Evolutionary conservation across 2,797 vertebrate genomes (phyloP), one percentile per base, ranked within the genome.

Genomic region (Alectoris magna): DNA sequence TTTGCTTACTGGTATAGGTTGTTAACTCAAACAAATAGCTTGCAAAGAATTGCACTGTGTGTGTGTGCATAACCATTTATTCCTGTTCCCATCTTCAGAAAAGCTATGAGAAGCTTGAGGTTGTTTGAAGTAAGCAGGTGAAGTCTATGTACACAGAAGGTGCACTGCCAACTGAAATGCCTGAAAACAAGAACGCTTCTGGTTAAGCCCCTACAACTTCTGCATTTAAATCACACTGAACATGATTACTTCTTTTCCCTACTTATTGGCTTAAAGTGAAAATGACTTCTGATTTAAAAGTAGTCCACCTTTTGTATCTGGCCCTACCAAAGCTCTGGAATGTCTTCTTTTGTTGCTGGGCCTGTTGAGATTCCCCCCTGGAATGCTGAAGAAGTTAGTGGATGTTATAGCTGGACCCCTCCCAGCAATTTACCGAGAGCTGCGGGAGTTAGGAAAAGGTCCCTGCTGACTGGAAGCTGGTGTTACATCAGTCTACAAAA

Each of bases 191-290:
- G 31, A 44, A 5, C 31, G 7, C n/a, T 27, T 22, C 58, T 53
- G 31, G 29, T 43, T 46, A 46, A 14, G 4, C 26, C 27, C 17
- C 43, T 36, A 6, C 4, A 3, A 29, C 51, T 48, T 27, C 0
- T 0, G 14, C n/a, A 15, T 49, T 67, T 24, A 68, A 38, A 17
- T 43, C 39, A 6, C 8, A 5, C 16, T 44, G 31, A 7, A 1
- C 12, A 23, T 11, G 16, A 16, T 44, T 69, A 5, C 2, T 26
- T 55, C 38, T 38, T 66, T 49, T 22, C 15, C 18, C 6, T 12
- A 0, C 73, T 70, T 38, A 27, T 58, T 67, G 9, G n/a, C 64
- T 64, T 53, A 34, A 49, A 23, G 19, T 59, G 39, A 34, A 60
- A 92, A 86, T 27, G 8, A 5, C 64, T 88, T 69, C 22, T 36